Percentiles rank a stretch among this genome's conserved stretches.
Evolutionary conservation across 2,888 invertebrate genomes (phyloP).

Genomic region (Aricia artaxerxes): DNA sequence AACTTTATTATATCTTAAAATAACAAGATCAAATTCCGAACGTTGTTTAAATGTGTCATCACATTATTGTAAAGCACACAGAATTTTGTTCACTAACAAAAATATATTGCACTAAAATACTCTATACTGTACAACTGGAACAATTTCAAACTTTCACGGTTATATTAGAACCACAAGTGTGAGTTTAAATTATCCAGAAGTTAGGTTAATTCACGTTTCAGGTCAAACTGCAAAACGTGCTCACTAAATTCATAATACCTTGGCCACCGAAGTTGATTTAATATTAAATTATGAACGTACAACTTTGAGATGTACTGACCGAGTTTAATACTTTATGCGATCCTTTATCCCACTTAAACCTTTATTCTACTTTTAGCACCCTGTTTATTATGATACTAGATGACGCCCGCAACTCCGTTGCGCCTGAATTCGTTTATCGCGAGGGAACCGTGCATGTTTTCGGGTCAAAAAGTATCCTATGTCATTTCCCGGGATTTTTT

Average conservation of each 20-base stretch:
- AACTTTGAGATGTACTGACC: not conserved
- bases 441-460: no score
- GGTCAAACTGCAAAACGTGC: constrained; percentile 16
- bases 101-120: not conserved
- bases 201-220: constrained; percentile 17
- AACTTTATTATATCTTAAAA: no score
- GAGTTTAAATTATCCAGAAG: constrained; percentile 30
- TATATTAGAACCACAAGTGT: not conserved
- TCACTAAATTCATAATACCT: not conserved
- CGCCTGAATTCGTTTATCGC: no score
- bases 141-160: constrained; percentile 2
- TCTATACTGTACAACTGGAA: not conserved
- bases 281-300: not conserved
- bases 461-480: no score
- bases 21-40: no score
- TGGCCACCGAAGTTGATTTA: constrained; percentile 24
- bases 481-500: no score
- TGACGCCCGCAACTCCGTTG: no score
- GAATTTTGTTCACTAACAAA: not conserved
- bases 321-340: not conserved
- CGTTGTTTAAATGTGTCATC: no score
- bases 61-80: no score
- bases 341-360: not conserved
- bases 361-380: not conserved
- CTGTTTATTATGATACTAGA: not conserved